Base-by-base conservation (phyloP, 2,113 vertebrate species). In the Himantopus leucocephalus region DNA sequence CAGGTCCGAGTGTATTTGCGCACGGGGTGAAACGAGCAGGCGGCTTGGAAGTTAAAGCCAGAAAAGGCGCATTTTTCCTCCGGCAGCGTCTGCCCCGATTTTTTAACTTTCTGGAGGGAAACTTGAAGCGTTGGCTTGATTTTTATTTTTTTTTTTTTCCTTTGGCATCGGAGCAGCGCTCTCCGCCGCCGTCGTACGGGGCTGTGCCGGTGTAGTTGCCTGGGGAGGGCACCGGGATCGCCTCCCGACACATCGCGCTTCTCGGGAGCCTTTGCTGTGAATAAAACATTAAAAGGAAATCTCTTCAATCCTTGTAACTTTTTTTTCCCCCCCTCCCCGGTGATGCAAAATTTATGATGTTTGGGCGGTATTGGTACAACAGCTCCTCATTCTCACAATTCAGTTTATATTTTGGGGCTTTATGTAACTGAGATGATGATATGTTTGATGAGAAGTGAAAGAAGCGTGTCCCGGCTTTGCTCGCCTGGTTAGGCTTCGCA, bases 271-370 rank as follows among this genome's bases (percentile, higher is more conserved):
- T 58, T 58, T 18, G 45, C 60, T 39, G 73, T 95, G 93, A 96
- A 94, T 96, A 94, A 94, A 94, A 96, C 81, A 90, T 93, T 70
- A 90, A 70, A 96, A 90, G 81, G 27, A 73, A 77, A 66, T 71
- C 20, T 77, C 15, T 56, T 70, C 64, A 21, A 30, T 79, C 67
- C 58, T 20, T 29, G 14, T 37, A 66, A 85, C 73, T 48, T 47
- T 26, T 43, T 56, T 45, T 45, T 17, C 4, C 1, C 1, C 0
- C 12, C 19, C 72, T 32, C 60, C 37, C 18, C 39, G 52, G 48
- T 88, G 63, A 95, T 92, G 90, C 68, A 81, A 84, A 88, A 89
- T 83, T 93, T 63, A 85, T 94, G 88, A 63, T 90, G 91, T 93
- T 94, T 96, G 92, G 94, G 94, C 88, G 94, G 90, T 72, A 39